phyloP scores from a whole-genome alignment of 2,888 invertebrate genomes.

The Zootermopsis nevadensis region DNA sequence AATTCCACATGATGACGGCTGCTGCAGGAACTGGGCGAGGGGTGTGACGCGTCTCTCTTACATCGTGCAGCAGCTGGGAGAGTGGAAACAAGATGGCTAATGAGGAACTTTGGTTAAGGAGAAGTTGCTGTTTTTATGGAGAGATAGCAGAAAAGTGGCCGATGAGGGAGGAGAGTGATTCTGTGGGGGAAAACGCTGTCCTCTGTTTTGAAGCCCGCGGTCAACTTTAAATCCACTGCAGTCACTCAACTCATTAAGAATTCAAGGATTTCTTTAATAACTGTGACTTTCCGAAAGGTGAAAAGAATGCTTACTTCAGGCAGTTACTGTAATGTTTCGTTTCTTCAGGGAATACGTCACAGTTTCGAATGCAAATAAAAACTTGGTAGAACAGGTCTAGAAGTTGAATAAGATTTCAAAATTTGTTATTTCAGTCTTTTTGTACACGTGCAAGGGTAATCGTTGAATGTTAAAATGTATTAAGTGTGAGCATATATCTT shows the following conservation, averaged over 20 bases:
- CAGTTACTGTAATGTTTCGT: too few species aligned
- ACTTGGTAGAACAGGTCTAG: background rate
- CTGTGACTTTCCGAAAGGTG: too few species aligned
- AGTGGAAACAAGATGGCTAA: conserved; percentile 24
- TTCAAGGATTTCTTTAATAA: too few species aligned
- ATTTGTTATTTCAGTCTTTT: too few species aligned
- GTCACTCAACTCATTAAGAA: too few species aligned
- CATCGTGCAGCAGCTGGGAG: conserved; percentile 4
- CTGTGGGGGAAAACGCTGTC: background rate
- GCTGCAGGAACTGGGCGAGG: conserved; percentile 1
- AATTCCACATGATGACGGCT: conserved; percentile 26
- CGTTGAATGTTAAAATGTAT: too few species aligned
- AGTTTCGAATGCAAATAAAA: too few species aligned
- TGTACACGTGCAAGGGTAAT: too few species aligned
- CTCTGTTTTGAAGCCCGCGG: background rate
- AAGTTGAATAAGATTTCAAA: background rate
- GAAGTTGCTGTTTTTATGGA: conserved; percentile 1
- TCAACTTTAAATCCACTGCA: too few species aligned
- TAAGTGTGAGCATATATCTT: too few species aligned
- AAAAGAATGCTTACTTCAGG: too few species aligned
- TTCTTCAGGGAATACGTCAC: too few species aligned
- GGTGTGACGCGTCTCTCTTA: background rate
- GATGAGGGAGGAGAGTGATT: background rate
- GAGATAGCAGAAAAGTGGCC: background rate
- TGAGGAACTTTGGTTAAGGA: conserved; percentile 23